Evolutionary conservation across 2,113 vertebrate species (phyloP), one percentile per base, ranked within the genome.

Genomic region (Sinocyclocheilus grahami): DNA sequence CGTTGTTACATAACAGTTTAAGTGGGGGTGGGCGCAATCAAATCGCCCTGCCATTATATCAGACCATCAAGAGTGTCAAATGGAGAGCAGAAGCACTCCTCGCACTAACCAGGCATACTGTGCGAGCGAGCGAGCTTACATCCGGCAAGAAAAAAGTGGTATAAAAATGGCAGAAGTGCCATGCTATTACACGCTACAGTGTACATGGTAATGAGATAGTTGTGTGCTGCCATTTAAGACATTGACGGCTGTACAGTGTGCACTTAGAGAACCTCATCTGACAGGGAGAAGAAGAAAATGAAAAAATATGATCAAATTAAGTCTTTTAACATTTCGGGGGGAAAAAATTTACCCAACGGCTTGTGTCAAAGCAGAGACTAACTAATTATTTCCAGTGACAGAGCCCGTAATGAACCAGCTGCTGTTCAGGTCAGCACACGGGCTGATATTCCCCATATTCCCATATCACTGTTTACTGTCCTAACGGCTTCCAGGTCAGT

Each of bases 301-400:
- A 63, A 80, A 65, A 48, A 82, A 71, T 33, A 30, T 12, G n/a
- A 71, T 71, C 27, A 69, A 69, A 67, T 82, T 67, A 48, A 24
- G 18, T 33, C 24, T 51, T 82, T 51, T 30, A 67, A 82, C 5
- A 14, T 42, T 63, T n/a, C 0, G 1, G 27, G 27, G 27, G 27
- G 27, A 27, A 27, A 27, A 10, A 30, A 48, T 81, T 10, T 18
- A 46, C n/a, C 14, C n/a, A 90, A 90, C 91, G 89, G 72, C 91
- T 92, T 92, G 91, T 93, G 93, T 93, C 90, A 82, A 90, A 89
- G 89, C 90, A 92, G 94, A 94, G 27, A 42, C 91, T 89, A 92
- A 91, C 91, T 93, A 92, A 94, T 93, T 89, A 30, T 82, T 82
- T 82, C 42, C 63, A 37, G 39, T 13, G 63, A 51, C 27, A 8